phyloP scores from a whole-genome alignment of 1,140 invertebrate species.

The Probaryconus sp. region DNA sequence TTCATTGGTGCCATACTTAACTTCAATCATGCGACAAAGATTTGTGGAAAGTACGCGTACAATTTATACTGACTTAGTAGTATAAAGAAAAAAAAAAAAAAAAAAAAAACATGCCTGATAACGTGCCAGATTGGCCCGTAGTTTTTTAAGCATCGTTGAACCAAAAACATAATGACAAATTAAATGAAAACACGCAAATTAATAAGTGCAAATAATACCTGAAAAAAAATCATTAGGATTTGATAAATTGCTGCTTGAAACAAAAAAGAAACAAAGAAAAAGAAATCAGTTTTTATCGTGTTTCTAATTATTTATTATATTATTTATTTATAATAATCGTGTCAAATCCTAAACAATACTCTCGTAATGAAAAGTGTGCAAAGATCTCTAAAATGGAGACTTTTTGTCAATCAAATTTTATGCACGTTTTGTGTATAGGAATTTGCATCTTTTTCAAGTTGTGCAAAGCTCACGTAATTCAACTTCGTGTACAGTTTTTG shows the following conservation, averaged over 20 bases:
- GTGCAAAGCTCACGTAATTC: not conserved
- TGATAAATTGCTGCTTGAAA: no score
- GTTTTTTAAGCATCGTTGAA: constrained; percentile 30
- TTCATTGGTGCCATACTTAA: constrained; percentile 71
- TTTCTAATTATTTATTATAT: not conserved
- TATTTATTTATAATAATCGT: no score
- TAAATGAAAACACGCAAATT: no score
- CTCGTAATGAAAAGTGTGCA: constrained; percentile 2
- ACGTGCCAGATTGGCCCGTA: constrained; percentile 5
- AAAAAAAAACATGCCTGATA: not conserved
- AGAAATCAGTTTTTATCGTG: not conserved
- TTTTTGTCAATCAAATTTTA: constrained; percentile 12
- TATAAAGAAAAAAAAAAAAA: no score
- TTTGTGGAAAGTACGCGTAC: constrained; percentile 31
- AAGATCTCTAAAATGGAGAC: not conserved
- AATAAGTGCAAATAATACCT: no score
- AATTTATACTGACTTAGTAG: constrained; percentile 28
- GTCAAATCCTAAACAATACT: no score
- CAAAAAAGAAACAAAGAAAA: constrained; percentile 14
- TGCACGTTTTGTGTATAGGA: constrained; percentile 13
- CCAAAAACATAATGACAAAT: constrained; percentile 19
- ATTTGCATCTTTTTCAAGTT: constrained; percentile 6
- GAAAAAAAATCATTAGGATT: no score
- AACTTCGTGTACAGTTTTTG: not conserved
- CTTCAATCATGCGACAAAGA: constrained; percentile 39